Evolutionary conservation across 2,888 invertebrate species (phyloP).

Genomic region (Hirtodrosophila confusa): DNA sequence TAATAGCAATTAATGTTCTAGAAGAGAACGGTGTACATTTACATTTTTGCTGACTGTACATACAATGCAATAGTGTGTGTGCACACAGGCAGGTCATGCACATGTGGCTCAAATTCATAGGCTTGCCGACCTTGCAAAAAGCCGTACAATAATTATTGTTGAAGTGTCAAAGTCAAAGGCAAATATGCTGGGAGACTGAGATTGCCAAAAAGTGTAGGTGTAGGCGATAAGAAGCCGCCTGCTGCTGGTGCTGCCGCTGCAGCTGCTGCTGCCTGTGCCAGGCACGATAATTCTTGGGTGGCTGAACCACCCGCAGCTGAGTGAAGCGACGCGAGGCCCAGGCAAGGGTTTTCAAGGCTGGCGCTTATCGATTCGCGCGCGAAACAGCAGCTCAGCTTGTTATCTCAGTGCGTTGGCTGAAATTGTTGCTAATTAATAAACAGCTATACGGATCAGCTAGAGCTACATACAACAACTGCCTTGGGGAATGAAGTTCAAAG

Average conservation of each 20-base stretch:
- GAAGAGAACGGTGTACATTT: neutral
- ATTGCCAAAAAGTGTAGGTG: neutral
- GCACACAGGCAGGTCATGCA: neutral
- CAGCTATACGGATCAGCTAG: conserved; percentile 5
- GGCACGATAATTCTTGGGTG: conserved; percentile 16
- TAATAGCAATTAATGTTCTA: no score
- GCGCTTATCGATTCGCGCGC: conserved; percentile 56
- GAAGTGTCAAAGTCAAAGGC: conserved; percentile 6
- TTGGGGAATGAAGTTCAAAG: conserved; percentile 39
- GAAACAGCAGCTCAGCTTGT: conserved; percentile 18
- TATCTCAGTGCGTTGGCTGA: conserved; percentile 24
- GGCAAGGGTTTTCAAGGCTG: conserved; percentile 43
- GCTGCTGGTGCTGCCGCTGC: no score
- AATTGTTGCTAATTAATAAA: conserved; percentile 18
- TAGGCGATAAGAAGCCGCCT: conserved; percentile 1
- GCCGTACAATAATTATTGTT: neutral
- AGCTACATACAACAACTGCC: neutral
- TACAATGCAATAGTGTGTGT: neutral
- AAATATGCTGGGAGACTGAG: neutral
- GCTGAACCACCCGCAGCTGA: conserved; percentile 4
- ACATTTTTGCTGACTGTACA: no score
- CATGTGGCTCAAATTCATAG: conserved; percentile 12
- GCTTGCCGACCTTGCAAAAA: conserved; percentile 41
- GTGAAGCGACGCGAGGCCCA: conserved; percentile 5
- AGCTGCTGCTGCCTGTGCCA: conserved; percentile 2